Percentiles rank a stretch among this genome's conserved stretches.
phyloP scores from a whole-genome alignment of 2,113 vertebrate genomes.

The Stomatorhinus ivindoensis region DNA sequence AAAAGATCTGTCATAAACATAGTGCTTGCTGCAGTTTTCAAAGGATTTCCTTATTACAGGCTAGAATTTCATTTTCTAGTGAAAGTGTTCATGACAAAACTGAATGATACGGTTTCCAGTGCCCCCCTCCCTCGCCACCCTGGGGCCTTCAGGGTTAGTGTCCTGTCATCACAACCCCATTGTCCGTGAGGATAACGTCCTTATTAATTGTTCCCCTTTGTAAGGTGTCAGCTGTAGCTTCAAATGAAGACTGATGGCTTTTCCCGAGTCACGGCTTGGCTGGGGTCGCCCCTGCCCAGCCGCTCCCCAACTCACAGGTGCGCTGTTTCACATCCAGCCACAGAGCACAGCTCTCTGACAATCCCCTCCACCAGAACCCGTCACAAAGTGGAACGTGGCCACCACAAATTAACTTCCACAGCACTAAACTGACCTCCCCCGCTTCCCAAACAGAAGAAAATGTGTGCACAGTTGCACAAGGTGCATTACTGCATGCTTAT shows the following conservation, averaged over 20 bases:
- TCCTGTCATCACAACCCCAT: slow-evolving; percentile 65
- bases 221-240: slow-evolving; percentile 63
- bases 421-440: background rate
- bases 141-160: slow-evolving; percentile 61
- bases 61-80: slow-evolving; percentile 51
- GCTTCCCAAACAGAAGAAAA: background rate
- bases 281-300: slow-evolving; percentile 46
- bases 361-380: background rate
- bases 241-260: slow-evolving; percentile 70
- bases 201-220: slow-evolving; percentile 73
- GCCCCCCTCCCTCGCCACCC: slow-evolving; percentile 40
- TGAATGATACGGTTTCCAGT: slow-evolving; percentile 50
- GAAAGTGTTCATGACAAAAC: slow-evolving; percentile 58
- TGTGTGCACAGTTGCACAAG: background rate
- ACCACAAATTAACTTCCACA: background rate
- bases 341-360: slow-evolving; percentile 19
- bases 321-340: slow-evolving; percentile 43
- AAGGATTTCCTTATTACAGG: slow-evolving; percentile 46
- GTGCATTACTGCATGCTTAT: background rate
- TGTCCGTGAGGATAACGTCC: slow-evolving; percentile 65
- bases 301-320: slow-evolving; percentile 50
- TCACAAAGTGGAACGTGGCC: background rate
- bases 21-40: slow-evolving; percentile 29
- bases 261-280: slow-evolving; percentile 50
- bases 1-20: slow-evolving; percentile 11